Percentiles rank a stretch among this genome's conserved stretches.
Evolutionary conservation across 1,140 invertebrate species (phyloP).

Genomic region (Drosophila prosaltans): DNA sequence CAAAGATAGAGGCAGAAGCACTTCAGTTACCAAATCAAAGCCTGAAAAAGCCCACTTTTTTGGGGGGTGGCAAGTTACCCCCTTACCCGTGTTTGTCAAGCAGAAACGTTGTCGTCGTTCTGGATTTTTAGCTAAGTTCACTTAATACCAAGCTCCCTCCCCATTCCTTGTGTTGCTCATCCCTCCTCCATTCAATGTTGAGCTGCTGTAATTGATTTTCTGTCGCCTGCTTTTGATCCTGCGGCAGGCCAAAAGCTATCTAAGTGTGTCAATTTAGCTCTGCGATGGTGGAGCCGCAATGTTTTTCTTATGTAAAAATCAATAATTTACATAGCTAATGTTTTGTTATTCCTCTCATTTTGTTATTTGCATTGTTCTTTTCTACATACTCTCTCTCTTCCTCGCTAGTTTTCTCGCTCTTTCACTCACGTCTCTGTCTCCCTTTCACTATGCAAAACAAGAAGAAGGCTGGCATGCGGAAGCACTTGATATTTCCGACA

Average conservation of each 20-base stretch:
- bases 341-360: conserved; percentile 49
- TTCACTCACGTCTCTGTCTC: not conserved
- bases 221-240: conserved; percentile 42
- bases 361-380: conserved; percentile 27
- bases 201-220: conserved; percentile 71
- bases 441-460: not conserved
- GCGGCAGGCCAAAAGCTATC: conserved; percentile 11
- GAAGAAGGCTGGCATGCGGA: conserved; percentile 45
- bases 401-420: not conserved
- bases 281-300: conserved; percentile 30
- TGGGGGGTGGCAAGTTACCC: conserved; percentile 39
- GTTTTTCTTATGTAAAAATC: conserved; percentile 65
- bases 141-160: conserved; percentile 44
- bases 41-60: conserved; percentile 52
- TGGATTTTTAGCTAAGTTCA: conserved; percentile 72
- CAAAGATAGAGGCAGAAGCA: conserved; percentile 29
- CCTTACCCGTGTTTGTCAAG: conserved; percentile 36
- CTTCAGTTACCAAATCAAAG: conserved; percentile 75
- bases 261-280: conserved; percentile 61
- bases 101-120: conserved; percentile 33
- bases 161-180: not conserved
- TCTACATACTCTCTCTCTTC: not conserved
- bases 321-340: conserved; percentile 73
- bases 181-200: conserved; percentile 27
- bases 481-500: conserved; percentile 75